A percentile compares a stretch with the other conserved stretches of the same genome.
Conservation (phyloP, 2,113 vertebrate species). For the Elephantulus edwardii region DNA sequence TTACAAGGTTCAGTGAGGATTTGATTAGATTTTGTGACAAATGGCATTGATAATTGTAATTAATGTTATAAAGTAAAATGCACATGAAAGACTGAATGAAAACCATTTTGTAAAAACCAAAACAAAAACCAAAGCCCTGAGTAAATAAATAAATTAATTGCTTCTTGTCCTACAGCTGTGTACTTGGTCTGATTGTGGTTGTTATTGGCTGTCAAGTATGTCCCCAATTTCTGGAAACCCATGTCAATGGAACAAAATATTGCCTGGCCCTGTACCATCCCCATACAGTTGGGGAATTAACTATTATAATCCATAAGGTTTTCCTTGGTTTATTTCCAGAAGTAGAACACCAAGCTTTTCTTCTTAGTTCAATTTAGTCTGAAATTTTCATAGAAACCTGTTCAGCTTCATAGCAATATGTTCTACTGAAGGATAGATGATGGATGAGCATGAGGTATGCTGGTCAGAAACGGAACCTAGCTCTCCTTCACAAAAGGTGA, state of each 20-base stretch:
- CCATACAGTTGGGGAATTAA: background rate
- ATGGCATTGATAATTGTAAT: too few species aligned
- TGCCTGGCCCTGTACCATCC: background rate
- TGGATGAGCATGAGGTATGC: background rate
- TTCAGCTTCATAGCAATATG: background rate
- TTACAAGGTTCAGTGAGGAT: too few species aligned
- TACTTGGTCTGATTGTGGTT: background rate
- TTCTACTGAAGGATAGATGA: background rate
- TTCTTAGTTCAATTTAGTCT: background rate
- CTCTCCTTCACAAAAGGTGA: background rate
- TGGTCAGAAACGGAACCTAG: background rate
- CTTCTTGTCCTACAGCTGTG: accelerated
- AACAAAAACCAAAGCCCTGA: too few species aligned
- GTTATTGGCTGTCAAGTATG: background rate
- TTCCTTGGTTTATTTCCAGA: background rate
- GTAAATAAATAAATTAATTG: background rate
- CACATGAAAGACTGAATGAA: too few species aligned
- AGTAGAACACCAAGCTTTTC: background rate
- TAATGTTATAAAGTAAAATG: too few species aligned
- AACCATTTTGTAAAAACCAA: too few species aligned
- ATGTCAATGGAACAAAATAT: background rate
- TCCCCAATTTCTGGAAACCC: background rate
- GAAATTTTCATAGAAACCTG: background rate
- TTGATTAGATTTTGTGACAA: too few species aligned
- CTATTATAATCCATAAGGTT: background rate